These are phyloP conservation scores for Apomyelois bistriatella DNA, from an alignment of 2,888 invertebrate genomes.

Conservation along the genomic window DNA sequence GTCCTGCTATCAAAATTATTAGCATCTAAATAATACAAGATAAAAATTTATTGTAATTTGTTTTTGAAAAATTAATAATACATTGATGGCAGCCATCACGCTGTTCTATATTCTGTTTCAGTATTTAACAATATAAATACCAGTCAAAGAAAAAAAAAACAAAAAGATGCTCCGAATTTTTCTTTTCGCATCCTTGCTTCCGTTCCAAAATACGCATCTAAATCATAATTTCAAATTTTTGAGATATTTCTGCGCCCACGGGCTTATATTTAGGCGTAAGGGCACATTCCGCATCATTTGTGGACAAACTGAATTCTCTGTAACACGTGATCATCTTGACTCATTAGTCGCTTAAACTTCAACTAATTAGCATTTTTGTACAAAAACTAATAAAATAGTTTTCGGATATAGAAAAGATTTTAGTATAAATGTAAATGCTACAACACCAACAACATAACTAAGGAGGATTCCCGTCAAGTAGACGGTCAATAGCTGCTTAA, in stretches of 20 bases:
- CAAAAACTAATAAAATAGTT: slow-evolving; percentile 10
- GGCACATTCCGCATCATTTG: slow-evolving; percentile 59
- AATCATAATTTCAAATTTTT: slow-evolving; percentile 57
- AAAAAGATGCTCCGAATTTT: neutral
- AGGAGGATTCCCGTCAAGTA: too few relatives aligned
- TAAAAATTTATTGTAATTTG: too few relatives aligned
- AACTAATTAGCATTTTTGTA: slow-evolving; percentile 21
- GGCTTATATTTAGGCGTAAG: slow-evolving; percentile 45
- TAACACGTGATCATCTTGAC: slow-evolving; percentile 31
- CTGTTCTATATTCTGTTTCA: too few relatives aligned
- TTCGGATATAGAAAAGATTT: neutral
- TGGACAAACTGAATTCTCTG: slow-evolving; percentile 29
- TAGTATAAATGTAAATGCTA: too few relatives aligned
- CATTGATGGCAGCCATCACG: too few relatives aligned
- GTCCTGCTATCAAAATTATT: too few relatives aligned
- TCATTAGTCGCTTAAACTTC: slow-evolving; percentile 23
- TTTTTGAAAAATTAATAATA: too few relatives aligned
- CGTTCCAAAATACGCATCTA: slow-evolving; percentile 30
- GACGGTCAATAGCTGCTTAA: too few relatives aligned
- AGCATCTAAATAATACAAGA: too few relatives aligned
- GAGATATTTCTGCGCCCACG: slow-evolving; percentile 29
- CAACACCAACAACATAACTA: too few relatives aligned
- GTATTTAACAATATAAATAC: too few relatives aligned
- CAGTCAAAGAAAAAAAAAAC: neutral
- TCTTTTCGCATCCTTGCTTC: neutral